Conservation (phyloP, 1,140 invertebrate genomes). For the Argopecten irradians region DNA sequence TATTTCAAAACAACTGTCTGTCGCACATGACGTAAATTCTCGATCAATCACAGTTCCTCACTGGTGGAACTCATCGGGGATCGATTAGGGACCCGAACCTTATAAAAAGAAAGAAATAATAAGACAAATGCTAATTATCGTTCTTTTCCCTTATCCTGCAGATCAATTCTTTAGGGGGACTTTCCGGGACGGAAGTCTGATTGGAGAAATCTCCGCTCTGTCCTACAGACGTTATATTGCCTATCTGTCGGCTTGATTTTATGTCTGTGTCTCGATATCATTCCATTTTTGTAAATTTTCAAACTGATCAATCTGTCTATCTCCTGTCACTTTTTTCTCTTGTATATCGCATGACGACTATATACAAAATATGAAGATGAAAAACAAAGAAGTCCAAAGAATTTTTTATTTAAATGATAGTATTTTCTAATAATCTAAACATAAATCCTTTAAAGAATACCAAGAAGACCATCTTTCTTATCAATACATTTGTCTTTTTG, state of each 20-base stretch:
- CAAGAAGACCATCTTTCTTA: too few species aligned
- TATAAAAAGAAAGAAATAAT: slow-evolving; percentile 25
- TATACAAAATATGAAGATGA: too few species aligned
- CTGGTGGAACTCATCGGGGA: neutral
- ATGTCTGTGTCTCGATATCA: neutral
- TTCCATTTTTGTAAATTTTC: neutral
- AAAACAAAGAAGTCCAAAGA: too few species aligned
- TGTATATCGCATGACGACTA: neutral
- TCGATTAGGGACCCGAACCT: neutral
- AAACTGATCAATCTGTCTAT: neutral
- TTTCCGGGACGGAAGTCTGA: neutral
- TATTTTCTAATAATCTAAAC: too few species aligned
- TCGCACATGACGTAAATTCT: slow-evolving; percentile 49
- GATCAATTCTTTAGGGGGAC: neutral
- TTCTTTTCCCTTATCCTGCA: neutral
- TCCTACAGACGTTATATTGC: neutral
- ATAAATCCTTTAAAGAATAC: too few species aligned
- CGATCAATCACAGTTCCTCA: slow-evolving; percentile 34
- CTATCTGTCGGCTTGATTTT: neutral
- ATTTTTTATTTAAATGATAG: too few species aligned
- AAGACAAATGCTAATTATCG: neutral
- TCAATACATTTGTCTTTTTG: too few species aligned
- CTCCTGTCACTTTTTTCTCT: neutral
- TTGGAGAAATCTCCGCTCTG: slow-evolving; percentile 11
- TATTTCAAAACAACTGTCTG: slow-evolving; percentile 53